These are phyloP conservation scores for Aphidoletes aphidimyza DNA, from an alignment of 2,888 invertebrate species.

Conservation along the genomic window DNA sequence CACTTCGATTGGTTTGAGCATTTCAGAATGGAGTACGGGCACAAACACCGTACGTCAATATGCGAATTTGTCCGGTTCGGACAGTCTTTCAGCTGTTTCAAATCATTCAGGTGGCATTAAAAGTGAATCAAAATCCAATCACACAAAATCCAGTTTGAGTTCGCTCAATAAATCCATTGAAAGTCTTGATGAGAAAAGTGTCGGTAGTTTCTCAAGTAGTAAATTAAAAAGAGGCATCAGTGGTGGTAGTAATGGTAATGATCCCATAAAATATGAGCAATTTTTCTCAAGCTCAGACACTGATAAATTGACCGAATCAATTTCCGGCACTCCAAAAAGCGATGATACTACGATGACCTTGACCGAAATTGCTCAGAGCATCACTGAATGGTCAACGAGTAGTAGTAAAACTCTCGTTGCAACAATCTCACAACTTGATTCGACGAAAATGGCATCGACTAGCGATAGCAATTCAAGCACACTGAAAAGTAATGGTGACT, in stretches of 20 bases:
- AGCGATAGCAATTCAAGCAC: slow-evolving; percentile 68
- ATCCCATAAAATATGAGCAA: slow-evolving; percentile 70
- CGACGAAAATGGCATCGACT: slow-evolving; percentile 66
- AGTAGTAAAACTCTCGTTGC: slow-evolving; percentile 80
- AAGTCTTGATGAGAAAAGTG: slow-evolving; percentile 65
- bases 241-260: slow-evolving; percentile 64
- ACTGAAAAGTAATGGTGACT: slow-evolving; percentile 60
- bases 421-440: slow-evolving; percentile 65
- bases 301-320: slow-evolving; percentile 68
- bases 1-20: slow-evolving; percentile 85
- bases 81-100: slow-evolving; percentile 70
- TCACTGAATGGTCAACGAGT: slow-evolving; percentile 86
- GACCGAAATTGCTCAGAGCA: slow-evolving; percentile 79
- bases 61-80: slow-evolving; percentile 78
- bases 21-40: slow-evolving; percentile 89
- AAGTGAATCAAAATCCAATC: slow-evolving; percentile 73
- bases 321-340: slow-evolving; percentile 80
- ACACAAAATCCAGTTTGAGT: slow-evolving; percentile 70
- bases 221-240: slow-evolving; percentile 64
- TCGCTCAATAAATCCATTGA: slow-evolving; percentile 72
- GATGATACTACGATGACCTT: slow-evolving; percentile 80
- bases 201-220: slow-evolving; percentile 62
- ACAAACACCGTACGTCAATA: slow-evolving; percentile 86
- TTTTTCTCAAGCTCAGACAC: slow-evolving; percentile 72
- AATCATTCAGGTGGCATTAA: slow-evolving; percentile 71